Conservation (phyloP, 1,140 invertebrate genomes). For the Drosophila dunni region DNA sequence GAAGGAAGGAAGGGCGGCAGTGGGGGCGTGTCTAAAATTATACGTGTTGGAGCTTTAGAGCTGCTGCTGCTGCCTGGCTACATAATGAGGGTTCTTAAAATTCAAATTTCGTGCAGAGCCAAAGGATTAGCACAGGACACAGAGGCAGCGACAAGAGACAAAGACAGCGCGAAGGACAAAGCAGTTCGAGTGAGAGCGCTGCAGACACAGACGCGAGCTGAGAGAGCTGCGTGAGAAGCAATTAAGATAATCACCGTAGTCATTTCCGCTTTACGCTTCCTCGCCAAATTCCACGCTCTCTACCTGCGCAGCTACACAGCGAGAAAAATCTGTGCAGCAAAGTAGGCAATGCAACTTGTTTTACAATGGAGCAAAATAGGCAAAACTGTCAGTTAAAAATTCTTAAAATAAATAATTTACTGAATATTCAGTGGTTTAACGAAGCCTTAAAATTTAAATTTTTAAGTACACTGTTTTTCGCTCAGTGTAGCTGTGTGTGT, state of each 20-base stretch:
- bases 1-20: not conserved
- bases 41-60: not conserved
- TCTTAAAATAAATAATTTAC: too few species aligned
- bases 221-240: constrained; percentile 65
- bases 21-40: constrained; percentile 49
- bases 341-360: too few species aligned
- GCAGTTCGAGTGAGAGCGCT: too few species aligned
- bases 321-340: too few species aligned
- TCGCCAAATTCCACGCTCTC: constrained; percentile 23
- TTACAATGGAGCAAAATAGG: too few species aligned
- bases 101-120: constrained; percentile 55
- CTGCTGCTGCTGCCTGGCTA: not conserved
- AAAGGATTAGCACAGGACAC: constrained; percentile 64
- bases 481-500: not conserved
- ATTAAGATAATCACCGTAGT: constrained; percentile 80
- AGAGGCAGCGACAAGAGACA: constrained; percentile 2
- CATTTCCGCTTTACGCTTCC: constrained; percentile 74
- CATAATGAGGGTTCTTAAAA: constrained; percentile 70
- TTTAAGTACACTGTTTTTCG: not conserved
- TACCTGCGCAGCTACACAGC: not conserved
- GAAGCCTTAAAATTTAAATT: too few species aligned
- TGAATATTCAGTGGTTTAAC: too few species aligned
- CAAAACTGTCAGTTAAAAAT: too few species aligned
- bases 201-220: constrained; percentile 6
- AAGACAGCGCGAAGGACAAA: not conserved